Evolutionary conservation across 2,113 vertebrate genomes (phyloP), one percentile per base, ranked within the genome.

Genomic region (Nothoprocta pentlandii): DNA sequence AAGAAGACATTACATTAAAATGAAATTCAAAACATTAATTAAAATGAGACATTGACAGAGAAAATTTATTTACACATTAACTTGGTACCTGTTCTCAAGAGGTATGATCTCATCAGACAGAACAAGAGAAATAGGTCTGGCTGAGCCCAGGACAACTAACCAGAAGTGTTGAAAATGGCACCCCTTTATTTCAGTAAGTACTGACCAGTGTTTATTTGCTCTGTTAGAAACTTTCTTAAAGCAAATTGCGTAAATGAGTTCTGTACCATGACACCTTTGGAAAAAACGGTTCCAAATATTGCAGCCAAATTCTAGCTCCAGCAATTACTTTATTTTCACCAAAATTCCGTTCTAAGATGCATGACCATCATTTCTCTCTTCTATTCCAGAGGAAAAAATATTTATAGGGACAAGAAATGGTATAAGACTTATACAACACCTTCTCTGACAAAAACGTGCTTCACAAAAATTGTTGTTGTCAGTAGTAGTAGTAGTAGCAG

Each of bases 21-120:
- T 66, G 30, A 86, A 88, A 90, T 80, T 44, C 67, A 94, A 95
- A 83, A 8, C 8, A 62, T 70, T 71, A 88, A 81, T 85, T 54
- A 93, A 73, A 90, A 89, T 75, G 54, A 76, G 23, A 63, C 26
- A 26, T 73, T 44, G 21, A 23, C 81, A 66, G 23, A 41, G 73
- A 90, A 88, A 59, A 6, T 68, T 63, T 86, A 71, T 86, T 89
- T 81, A 39, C 41, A 47, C 4, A 16, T 76, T 90, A 69, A 47
- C 20, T 69, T 66, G 59, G 44, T n/a, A 59, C 6, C 1, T 10
- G 30, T 76, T 26, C n/a, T 80, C n/a, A 42, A 39, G 46, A 54
- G 10, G 6, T 2, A 46, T 80, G 70, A 80, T 92, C 69, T 93
- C 88, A 90, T 23, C 74, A 89, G 53, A 41, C 8, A 0, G 75